Percentiles rank a stretch among this genome's conserved stretches.
Conservation (phyloP, 1,140 invertebrate species). For the Zaprionus lachaisei region DNA sequence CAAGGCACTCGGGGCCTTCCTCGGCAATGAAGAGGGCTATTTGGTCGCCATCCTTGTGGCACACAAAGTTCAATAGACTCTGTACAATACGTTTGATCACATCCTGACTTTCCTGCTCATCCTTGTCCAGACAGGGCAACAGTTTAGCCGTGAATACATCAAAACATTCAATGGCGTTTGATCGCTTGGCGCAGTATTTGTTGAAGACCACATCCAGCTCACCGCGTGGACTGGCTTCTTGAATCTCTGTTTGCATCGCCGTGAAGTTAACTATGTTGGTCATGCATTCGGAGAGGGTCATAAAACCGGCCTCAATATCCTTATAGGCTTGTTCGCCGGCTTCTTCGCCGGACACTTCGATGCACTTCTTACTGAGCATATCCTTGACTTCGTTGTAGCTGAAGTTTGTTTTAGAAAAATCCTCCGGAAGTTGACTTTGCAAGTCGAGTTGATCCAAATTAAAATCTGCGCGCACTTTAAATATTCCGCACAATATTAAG, state of each 20-base stretch:
- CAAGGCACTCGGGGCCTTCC: slow-evolving; percentile 90
- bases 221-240: slow-evolving; percentile 86
- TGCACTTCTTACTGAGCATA: slow-evolving; percentile 68
- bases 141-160: slow-evolving; percentile 86
- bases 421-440: slow-evolving; percentile 52
- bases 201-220: slow-evolving; percentile 86
- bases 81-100: slow-evolving; percentile 88
- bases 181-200: slow-evolving; percentile 88
- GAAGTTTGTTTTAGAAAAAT: slow-evolving; percentile 46
- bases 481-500: slow-evolving; percentile 25
- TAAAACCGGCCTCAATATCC: slow-evolving; percentile 57
- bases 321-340: slow-evolving; percentile 52
- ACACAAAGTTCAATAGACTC: slow-evolving; percentile 89
- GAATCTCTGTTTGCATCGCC: slow-evolving; percentile 86
- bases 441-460: slow-evolving; percentile 65
- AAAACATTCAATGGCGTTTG: slow-evolving; percentile 87
- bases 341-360: slow-evolving; percentile 73
- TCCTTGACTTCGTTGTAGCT: slow-evolving; percentile 51
- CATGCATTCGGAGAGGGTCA: slow-evolving; percentile 84
- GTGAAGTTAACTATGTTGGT: slow-evolving; percentile 85
- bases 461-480: slow-evolving; percentile 38
- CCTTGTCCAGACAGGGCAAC: slow-evolving; percentile 87
- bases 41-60: slow-evolving; percentile 92
- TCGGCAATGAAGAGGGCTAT: slow-evolving; percentile 93
- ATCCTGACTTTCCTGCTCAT: slow-evolving; percentile 85